phyloP scores from a whole-genome alignment of 1,140 invertebrate genomes.

The Panagrolaimus sp. region DNA sequence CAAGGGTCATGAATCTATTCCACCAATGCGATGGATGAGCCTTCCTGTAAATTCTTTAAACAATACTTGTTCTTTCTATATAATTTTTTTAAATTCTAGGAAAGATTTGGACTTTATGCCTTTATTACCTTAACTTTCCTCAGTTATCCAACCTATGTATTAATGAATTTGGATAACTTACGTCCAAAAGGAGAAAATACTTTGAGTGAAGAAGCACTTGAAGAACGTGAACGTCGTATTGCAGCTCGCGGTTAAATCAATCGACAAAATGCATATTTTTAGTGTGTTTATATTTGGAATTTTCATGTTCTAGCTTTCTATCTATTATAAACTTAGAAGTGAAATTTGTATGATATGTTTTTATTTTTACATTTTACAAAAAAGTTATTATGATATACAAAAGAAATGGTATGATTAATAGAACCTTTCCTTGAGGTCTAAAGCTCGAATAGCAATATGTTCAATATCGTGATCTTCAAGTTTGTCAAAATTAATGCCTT shows the following conservation, averaged over 20 bases:
- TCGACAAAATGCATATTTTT: background rate
- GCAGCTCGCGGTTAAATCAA: background rate
- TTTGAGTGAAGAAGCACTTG: background rate
- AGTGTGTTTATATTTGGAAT: background rate
- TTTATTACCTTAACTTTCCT: conserved; percentile 26
- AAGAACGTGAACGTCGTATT: conserved; percentile 8
- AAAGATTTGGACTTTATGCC: conserved; percentile 23
- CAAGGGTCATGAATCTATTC: conserved; percentile 23
- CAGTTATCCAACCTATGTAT: conserved; percentile 31
- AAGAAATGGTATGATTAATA: no score
- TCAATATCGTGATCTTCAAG: no score
- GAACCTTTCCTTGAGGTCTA: no score
- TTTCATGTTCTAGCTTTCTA: background rate
- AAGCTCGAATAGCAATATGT: no score
- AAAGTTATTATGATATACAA: no score
- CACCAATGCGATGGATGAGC: conserved; percentile 28
- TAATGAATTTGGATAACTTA: conserved; percentile 32
- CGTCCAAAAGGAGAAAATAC: conserved; percentile 22
- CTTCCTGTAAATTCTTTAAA: conserved; percentile 24
- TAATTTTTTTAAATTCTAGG: conserved; percentile 26
- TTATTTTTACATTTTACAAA: no score
- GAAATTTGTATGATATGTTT: background rate
- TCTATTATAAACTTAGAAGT: background rate
- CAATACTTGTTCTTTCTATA: background rate
- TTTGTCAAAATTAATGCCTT: no score